A percentile compares a stretch with the other conserved stretches of the same genome.
phyloP scores from a whole-genome alignment of 2,888 invertebrate genomes.

The Baccha elongata region DNA sequence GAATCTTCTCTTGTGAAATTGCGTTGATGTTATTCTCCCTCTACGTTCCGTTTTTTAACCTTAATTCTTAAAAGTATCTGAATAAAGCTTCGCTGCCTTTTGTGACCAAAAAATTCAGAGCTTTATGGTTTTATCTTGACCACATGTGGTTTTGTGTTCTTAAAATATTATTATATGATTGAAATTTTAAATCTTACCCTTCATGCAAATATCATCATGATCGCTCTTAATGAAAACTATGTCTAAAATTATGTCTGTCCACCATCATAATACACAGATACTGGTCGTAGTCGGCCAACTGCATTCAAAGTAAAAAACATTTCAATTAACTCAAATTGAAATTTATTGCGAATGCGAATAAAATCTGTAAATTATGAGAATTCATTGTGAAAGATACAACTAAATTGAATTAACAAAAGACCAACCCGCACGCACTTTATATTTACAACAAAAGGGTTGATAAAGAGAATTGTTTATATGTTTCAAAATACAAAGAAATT shows the following conservation, averaged over 20 bases:
- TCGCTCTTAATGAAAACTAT: too few species aligned
- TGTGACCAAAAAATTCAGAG: too few species aligned
- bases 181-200: too few species aligned
- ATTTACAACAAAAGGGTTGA: slow-evolving; percentile 12
- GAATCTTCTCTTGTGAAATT: too few species aligned
- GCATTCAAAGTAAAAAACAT: slow-evolving; percentile 32
- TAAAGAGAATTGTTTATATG: slow-evolving; percentile 16
- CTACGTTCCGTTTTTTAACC: too few species aligned
- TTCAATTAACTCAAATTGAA: slow-evolving; percentile 62
- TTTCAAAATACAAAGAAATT: neutral
- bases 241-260: neutral
- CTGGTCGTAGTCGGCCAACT: slow-evolving; percentile 30
- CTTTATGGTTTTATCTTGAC: too few species aligned
- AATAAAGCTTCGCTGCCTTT: too few species aligned
- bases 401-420: slow-evolving; percentile 61
- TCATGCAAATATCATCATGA: too few species aligned
- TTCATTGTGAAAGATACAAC: slow-evolving; percentile 30
- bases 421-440: slow-evolving; percentile 40
- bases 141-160: too few species aligned
- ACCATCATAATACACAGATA: neutral
- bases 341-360: slow-evolving; percentile 57
- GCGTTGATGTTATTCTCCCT: too few species aligned
- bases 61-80: too few species aligned
- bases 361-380: slow-evolving; percentile 51
- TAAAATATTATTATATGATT: too few species aligned